Evolutionary conservation across 2,888 invertebrate species (phyloP).

Genomic region (Phyllotreta striolata): DNA sequence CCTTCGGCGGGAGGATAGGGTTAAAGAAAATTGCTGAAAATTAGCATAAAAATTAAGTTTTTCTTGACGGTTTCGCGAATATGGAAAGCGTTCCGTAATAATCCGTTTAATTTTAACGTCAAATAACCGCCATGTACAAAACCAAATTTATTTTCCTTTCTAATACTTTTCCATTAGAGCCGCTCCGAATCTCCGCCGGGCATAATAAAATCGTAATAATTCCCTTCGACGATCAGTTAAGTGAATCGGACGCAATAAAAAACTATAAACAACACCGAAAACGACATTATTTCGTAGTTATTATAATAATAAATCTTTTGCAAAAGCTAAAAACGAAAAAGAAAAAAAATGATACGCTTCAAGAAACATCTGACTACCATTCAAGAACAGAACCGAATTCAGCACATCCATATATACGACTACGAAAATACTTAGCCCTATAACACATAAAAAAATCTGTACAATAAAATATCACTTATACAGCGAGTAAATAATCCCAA

Average conservation of each 20-base stretch:
- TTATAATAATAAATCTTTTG: constrained; percentile 56
- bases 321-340: constrained; percentile 47
- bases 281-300: constrained; percentile 57
- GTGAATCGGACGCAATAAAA: constrained; percentile 37
- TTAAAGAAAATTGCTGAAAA: constrained; percentile 34
- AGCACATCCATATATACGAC: too few species aligned
- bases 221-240: constrained; percentile 29
- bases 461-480: too few species aligned
- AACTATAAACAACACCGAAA: constrained; percentile 38
- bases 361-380: constrained; percentile 52
- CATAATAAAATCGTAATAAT: constrained; percentile 29
- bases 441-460: too few species aligned
- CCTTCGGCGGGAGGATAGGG: not conserved
- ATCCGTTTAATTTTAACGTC: too few species aligned
- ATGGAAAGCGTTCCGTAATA: too few species aligned
- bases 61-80: not conserved
- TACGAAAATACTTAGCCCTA: too few species aligned
- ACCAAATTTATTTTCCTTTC: too few species aligned
- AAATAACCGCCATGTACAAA: too few species aligned
- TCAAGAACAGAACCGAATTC: not conserved
- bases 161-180: too few species aligned
- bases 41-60: constrained; percentile 38
- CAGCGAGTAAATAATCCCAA: too few species aligned
- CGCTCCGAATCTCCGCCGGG: not conserved
- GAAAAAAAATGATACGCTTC: constrained; percentile 46